These are phyloP conservation scores for Drosophila sucinea DNA, from an alignment of 1,140 invertebrate genomes.

Conservation along the genomic window DNA sequence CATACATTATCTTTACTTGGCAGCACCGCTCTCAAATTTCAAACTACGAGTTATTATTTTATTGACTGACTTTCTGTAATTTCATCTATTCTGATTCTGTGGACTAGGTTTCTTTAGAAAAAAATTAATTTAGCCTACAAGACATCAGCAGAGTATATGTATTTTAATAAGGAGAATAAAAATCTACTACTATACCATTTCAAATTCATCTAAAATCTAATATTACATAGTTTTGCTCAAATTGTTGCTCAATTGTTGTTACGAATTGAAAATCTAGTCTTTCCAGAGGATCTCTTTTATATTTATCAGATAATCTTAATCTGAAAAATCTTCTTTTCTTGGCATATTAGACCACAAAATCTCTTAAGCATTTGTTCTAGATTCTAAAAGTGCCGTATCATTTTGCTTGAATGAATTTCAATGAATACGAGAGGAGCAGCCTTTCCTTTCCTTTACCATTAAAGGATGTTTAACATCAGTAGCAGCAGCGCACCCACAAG, in stretches of 20 bases:
- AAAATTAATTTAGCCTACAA: neutral
- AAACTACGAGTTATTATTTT: neutral
- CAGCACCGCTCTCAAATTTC: neutral
- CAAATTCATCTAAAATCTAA: neutral
- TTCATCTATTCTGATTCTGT: neutral
- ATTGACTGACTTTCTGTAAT: neutral
- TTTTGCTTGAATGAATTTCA: slow-evolving; percentile 11
- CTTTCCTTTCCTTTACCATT: slow-evolving; percentile 26
- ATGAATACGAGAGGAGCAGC: slow-evolving; percentile 15
- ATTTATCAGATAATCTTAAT: slow-evolving; percentile 4
- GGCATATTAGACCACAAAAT: slow-evolving; percentile 52
- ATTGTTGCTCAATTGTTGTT: too few relatives aligned
- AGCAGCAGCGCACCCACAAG: slow-evolving; percentile 29
- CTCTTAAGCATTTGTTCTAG: slow-evolving; percentile 6
- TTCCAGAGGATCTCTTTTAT: neutral
- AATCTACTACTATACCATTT: neutral
- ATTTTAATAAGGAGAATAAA: neutral
- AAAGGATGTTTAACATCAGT: slow-evolving; percentile 38
- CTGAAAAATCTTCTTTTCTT: slow-evolving; percentile 8
- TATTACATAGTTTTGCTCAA: neutral
- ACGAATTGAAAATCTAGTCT: neutral
- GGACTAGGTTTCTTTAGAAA: neutral
- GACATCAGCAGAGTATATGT: neutral
- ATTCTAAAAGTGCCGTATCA: slow-evolving; percentile 9
- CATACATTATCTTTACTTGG: neutral